Percentiles rank a stretch among this genome's conserved stretches.
phyloP scores from a whole-genome alignment of 2,888 invertebrate species.

The Panopea generosa region DNA sequence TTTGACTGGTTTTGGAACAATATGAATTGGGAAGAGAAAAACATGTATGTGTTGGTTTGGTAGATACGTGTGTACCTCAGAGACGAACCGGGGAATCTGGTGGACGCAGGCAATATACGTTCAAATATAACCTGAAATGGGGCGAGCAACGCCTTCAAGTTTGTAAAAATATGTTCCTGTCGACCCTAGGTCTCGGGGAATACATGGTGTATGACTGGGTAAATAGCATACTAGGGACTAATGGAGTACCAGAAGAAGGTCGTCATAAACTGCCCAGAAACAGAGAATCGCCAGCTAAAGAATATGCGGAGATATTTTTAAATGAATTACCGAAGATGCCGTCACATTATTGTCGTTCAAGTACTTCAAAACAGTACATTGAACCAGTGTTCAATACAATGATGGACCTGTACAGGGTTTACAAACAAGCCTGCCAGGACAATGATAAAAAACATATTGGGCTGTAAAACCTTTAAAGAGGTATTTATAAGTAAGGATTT shows the following conservation, averaged over 20 bases:
- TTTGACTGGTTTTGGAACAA: neutral
- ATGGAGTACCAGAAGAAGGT: no score
- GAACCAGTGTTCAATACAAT: conserved; percentile 21
- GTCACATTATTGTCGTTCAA: conserved; percentile 40
- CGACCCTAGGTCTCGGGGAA: conserved; percentile 5
- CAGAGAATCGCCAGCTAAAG: neutral
- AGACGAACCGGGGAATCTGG: neutral
- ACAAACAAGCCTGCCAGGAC: conserved; percentile 7
- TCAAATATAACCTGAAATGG: conserved; percentile 7
- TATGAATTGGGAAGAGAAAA: conserved; percentile 12
- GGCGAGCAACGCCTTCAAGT: neutral
- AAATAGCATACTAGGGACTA: no score
- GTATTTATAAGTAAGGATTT: conserved; percentile 51
- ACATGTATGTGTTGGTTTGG: conserved; percentile 6
- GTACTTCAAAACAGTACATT: conserved; percentile 7
- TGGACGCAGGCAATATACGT: neutral
- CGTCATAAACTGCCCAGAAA: neutral
- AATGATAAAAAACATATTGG: conserved; percentile 10
- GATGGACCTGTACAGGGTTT: conserved; percentile 30
- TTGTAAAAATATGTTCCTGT: conserved; percentile 5
- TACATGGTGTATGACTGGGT: conserved; percentile 5
- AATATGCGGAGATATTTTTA: conserved; percentile 1
- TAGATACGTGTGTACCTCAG: conserved; percentile 6
- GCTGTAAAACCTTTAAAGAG: conserved; percentile 10
- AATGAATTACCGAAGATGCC: conserved; percentile 24